Evolutionary conservation across 30 jellyfish, hydroid and myxozoan genomes (phyloP).

Genomic region (Turritopsis rubra): DNA sequence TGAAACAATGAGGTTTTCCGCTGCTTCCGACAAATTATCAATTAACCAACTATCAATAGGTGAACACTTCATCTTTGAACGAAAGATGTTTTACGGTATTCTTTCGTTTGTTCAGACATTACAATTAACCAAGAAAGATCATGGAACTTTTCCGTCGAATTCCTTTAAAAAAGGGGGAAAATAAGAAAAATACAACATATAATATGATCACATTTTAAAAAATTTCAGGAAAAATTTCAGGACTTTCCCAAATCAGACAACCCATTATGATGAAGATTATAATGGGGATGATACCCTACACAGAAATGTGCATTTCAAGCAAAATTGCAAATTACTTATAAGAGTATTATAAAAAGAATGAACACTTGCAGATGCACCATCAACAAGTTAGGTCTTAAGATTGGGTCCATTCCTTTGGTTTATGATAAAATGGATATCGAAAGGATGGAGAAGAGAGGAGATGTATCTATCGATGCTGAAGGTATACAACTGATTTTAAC

Average conservation of each 20-base stretch:
- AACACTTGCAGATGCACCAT: neutral
- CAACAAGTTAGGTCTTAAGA: neutral
- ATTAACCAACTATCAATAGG: neutral
- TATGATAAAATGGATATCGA: neutral
- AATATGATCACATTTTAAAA: neutral
- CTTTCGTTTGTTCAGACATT: neutral
- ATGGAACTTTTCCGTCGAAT: neutral
- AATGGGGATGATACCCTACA: neutral
- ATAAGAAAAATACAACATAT: neutral
- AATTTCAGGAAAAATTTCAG: neutral
- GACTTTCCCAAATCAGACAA: neutral
- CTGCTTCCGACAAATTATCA: neutral
- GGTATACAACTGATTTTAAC: neutral
- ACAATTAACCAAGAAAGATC: neutral
- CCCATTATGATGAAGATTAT: neutral
- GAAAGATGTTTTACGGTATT: too few relatives aligned
- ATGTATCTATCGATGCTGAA: neutral
- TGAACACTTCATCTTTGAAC: too few relatives aligned
- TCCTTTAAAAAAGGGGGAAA: neutral
- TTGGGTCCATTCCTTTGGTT: neutral
- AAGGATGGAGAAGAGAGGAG: neutral
- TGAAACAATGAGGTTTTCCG: neutral
- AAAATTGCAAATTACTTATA: neutral
- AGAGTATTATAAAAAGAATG: neutral
- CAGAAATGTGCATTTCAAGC: neutral